A percentile compares a stretch with the other conserved stretches of the same genome.
Conservation (phyloP, 1,140 invertebrate genomes). For the Cryptotermes secundus region DNA sequence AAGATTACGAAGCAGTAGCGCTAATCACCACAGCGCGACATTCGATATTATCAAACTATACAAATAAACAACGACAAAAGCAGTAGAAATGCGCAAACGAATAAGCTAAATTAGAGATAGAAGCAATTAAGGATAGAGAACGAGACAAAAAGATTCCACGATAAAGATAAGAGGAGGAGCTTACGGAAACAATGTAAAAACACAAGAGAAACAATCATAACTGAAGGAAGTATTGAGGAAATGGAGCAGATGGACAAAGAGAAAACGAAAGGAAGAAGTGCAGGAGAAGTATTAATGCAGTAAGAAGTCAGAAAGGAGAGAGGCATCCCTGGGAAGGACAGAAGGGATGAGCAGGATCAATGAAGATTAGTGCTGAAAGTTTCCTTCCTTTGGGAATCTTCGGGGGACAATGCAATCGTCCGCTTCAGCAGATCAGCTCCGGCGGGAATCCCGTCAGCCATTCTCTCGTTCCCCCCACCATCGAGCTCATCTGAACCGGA, state of each 20-base stretch:
- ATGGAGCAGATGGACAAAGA: neutral
- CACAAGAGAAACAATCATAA: no score
- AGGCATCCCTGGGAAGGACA: neutral
- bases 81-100: no score
- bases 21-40: no score
- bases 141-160: no score
- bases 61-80: no score
- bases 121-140: no score
- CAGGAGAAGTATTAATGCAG: neutral
- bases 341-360: neutral
- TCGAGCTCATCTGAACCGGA: neutral
- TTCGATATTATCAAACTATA: no score
- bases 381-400: neutral
- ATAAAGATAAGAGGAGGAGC: no score
- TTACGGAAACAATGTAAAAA: no score
- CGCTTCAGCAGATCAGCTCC: neutral
- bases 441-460: neutral
- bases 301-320: neutral
- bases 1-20: no score
- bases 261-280: neutral
- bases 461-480: neutral
- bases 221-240: neutral
- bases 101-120: no score
- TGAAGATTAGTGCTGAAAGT: conserved; percentile 1
- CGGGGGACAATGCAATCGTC: neutral